These are phyloP conservation scores for Gadopsis bispinosus DNA, from an alignment of 2,797 vertebrate species.

Conservation along the genomic window DNA sequence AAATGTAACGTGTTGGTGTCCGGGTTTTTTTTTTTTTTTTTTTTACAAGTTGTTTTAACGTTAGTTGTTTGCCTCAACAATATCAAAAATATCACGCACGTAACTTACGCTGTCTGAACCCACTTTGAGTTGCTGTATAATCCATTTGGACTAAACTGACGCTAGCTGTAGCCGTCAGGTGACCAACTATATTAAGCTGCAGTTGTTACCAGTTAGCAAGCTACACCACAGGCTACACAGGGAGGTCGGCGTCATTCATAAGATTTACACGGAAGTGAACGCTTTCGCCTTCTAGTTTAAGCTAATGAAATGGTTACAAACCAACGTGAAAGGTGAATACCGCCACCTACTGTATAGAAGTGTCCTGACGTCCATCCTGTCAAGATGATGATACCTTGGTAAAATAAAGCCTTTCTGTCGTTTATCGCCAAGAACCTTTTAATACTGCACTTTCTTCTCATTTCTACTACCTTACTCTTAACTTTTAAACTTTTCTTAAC, in stretches of 20 bases:
- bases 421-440: neutral
- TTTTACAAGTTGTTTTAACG: neutral
- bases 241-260: conserved; percentile 59
- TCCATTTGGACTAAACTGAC: conserved; percentile 71
- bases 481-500: neutral
- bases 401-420: neutral
- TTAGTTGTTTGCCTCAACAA: neutral
- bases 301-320: neutral
- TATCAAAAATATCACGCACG: conserved; percentile 72
- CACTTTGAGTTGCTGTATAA: conserved; percentile 71
- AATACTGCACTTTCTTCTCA: neutral
- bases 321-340: neutral
- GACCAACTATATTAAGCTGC: neutral
- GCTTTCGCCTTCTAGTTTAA: neutral
- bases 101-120: conserved; percentile 89
- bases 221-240: conserved; percentile 1
- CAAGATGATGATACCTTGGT: neutral
- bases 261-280: conserved; percentile 60
- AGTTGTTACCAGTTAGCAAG: neutral
- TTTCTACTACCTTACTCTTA: neutral
- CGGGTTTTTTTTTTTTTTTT: neutral
- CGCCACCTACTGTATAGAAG: conserved; percentile 24
- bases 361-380: neutral
- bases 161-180: neutral
- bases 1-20: neutral